Conservation (phyloP, 2,797 vertebrate species). For the Pteronotus mesoamericanus region DNA sequence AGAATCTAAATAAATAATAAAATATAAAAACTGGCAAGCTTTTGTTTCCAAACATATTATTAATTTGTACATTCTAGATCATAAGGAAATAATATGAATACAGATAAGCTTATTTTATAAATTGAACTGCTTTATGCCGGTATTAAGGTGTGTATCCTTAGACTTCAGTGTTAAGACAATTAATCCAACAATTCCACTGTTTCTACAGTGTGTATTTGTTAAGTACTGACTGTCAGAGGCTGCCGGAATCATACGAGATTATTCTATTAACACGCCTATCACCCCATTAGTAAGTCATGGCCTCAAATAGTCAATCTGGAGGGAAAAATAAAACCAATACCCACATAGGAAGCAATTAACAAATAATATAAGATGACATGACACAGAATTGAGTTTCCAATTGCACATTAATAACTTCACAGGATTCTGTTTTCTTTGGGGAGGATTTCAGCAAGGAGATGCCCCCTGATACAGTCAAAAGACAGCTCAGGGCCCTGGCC, state of each 20-base stretch:
- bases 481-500: neutral
- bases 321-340: neutral
- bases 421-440: neutral
- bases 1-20: neutral
- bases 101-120: neutral
- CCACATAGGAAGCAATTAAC: neutral
- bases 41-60: neutral
- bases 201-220: neutral
- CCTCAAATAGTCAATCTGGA: neutral
- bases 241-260: neutral
- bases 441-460: neutral
- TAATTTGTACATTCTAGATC: neutral
- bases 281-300: neutral
- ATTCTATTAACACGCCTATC: neutral
- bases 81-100: neutral
- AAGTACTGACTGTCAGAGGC: neutral
- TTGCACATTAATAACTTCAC: neutral
- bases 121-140: neutral
- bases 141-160: neutral
- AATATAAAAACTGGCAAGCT: neutral
- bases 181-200: neutral
- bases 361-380: neutral
- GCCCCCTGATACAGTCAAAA: neutral
- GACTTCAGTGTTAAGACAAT: neutral
- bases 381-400: neutral